These are phyloP conservation scores for Agrochola circellaris DNA, from an alignment of 2,888 invertebrate genomes.

Conservation along the genomic window DNA sequence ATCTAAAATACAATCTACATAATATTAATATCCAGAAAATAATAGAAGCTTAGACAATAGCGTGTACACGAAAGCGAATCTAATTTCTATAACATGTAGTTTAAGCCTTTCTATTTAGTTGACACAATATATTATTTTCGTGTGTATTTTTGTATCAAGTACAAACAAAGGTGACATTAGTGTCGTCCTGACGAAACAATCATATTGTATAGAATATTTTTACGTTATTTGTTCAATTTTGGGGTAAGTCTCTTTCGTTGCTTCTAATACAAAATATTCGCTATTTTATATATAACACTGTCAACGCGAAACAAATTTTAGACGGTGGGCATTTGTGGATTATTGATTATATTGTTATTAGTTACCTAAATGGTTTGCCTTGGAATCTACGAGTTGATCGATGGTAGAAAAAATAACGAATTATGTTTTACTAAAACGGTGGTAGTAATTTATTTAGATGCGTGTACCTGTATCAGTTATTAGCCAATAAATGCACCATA, in stretches of 20 bases:
- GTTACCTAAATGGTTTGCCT: neutral
- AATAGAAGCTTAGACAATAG: conserved; percentile 7
- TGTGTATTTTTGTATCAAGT: conserved; percentile 47
- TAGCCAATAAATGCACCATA: neutral
- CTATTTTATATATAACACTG: neutral
- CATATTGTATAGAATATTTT: conserved; percentile 25
- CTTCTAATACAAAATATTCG: neutral
- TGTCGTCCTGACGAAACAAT: conserved; percentile 15
- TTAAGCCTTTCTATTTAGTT: conserved; percentile 13
- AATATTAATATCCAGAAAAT: conserved; percentile 37
- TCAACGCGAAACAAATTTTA: neutral
- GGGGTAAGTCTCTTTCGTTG: conserved; percentile 3
- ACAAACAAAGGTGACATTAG: conserved; percentile 53
- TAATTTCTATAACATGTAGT: conserved; percentile 32
- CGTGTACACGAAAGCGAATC: conserved; percentile 4
- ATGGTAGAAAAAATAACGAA: neutral
- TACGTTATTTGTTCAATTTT: conserved; percentile 12
- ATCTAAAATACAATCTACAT: conserved; percentile 34
- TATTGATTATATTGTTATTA: neutral
- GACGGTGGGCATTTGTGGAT: neutral
- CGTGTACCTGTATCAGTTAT: neutral
- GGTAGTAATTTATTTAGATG: neutral
- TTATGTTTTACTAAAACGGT: neutral
- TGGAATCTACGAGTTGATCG: neutral
- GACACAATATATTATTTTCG: conserved; percentile 26